phyloP scores from a whole-genome alignment of 2,888 invertebrate species.

The Anaspis maculata region DNA sequence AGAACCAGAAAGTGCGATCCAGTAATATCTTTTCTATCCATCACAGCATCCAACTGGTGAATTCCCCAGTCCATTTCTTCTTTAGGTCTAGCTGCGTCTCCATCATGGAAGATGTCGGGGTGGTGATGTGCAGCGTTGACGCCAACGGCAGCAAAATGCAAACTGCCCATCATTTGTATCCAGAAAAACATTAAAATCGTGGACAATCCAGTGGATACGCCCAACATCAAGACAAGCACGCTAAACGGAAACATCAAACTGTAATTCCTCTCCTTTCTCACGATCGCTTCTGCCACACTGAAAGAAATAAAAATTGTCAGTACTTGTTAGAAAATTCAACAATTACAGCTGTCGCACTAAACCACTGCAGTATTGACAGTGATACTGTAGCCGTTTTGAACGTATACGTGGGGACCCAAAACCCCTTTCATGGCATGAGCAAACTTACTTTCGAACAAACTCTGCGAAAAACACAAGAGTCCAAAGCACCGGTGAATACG shows the following conservation, averaged over 20 bases:
- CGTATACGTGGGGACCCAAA: too few relatives aligned
- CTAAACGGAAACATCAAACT: slow-evolving; percentile 21
- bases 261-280: neutral
- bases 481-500: slow-evolving; percentile 12
- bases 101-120: slow-evolving; percentile 70
- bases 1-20: slow-evolving; percentile 58
- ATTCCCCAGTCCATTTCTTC: slow-evolving; percentile 62
- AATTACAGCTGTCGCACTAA: too few relatives aligned
- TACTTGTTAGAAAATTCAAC: too few relatives aligned
- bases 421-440: too few relatives aligned
- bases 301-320: too few relatives aligned
- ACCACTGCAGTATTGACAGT: too few relatives aligned
- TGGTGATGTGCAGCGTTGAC: slow-evolving; percentile 73
- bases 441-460: neutral
- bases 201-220: slow-evolving; percentile 20
- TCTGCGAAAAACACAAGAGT: slow-evolving; percentile 10
- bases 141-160: slow-evolving; percentile 55
- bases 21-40: slow-evolving; percentile 61
- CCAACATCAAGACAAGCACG: slow-evolving; percentile 13
- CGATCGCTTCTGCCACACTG: slow-evolving; percentile 1
- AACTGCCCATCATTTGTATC: slow-evolving; percentile 51
- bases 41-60: slow-evolving; percentile 64
- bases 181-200: slow-evolving; percentile 52
- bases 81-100: slow-evolving; percentile 50
- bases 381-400: too few relatives aligned